Percentiles rank a stretch among this genome's conserved stretches.
Evolutionary conservation across 1,140 invertebrate species (phyloP).

Genomic region (Drosophila asahinai): DNA sequence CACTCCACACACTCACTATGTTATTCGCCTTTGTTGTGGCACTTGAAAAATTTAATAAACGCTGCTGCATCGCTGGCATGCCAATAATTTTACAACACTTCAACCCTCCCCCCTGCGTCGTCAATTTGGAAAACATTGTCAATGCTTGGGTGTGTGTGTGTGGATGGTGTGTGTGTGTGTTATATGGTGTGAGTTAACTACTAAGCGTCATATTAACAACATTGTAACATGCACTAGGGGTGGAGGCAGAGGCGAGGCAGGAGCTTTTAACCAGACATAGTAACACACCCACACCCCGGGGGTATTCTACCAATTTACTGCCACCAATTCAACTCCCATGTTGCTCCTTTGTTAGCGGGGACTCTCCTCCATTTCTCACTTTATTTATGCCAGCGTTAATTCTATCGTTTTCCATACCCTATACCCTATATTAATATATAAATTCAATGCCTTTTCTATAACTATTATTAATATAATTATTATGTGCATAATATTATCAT

Average conservation of each 20-base stretch:
- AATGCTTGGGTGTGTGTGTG: conserved; percentile 47
- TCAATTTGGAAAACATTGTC: conserved; percentile 79
- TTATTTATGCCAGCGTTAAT: not conserved
- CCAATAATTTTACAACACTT: conserved; percentile 70
- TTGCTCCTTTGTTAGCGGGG: not conserved
- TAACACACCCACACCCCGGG: not conserved
- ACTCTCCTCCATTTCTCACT: conserved; percentile 8
- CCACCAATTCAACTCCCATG: conserved; percentile 1
- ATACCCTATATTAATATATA: not conserved
- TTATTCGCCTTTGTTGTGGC: conserved; percentile 47
- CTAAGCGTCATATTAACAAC: conserved; percentile 79
- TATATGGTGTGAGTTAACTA: conserved; percentile 52
- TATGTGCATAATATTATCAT: not conserved
- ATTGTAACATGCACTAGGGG: conserved; percentile 66
- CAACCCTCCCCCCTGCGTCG: conserved; percentile 28
- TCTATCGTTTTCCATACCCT: too few species aligned
- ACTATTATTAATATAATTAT: not conserved
- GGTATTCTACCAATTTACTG: conserved; percentile 11
- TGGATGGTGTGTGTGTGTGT: conserved; percentile 2
- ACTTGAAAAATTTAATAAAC: conserved; percentile 83
- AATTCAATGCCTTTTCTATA: not conserved
- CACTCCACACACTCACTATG: conserved; percentile 5
- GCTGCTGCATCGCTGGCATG: conserved; percentile 78
- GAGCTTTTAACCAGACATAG: conserved; percentile 20
- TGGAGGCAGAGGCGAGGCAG: too few species aligned